A percentile compares a stretch with the other conserved stretches of the same genome.
phyloP scores from a whole-genome alignment of 2,797 vertebrate genomes.

The Dermochelys coriacea region DNA sequence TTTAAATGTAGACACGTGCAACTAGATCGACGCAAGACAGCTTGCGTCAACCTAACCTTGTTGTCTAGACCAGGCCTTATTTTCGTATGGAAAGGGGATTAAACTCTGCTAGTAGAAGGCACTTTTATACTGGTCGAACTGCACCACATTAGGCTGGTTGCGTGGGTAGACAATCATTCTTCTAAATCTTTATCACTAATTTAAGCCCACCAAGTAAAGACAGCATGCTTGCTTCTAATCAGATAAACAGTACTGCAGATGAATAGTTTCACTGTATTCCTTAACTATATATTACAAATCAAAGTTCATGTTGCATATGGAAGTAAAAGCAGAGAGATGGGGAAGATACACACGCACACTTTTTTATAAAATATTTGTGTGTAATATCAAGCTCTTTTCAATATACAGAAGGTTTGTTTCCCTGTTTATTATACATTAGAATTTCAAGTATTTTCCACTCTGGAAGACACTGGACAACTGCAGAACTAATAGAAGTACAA shows the following conservation, averaged over 20 bases:
- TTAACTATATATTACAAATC: background rate
- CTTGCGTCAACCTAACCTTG: too few species aligned
- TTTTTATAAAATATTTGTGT: background rate
- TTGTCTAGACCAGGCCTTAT: too few species aligned
- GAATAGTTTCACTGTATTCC: background rate
- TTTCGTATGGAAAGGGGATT: too few species aligned
- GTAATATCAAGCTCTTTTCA: background rate
- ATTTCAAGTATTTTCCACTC: background rate
- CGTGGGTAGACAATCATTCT: background rate
- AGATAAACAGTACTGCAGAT: background rate
- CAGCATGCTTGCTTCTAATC: background rate
- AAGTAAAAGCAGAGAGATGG: background rate
- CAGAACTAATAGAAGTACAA: background rate
- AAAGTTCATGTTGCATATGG: background rate
- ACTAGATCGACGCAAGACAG: too few species aligned
- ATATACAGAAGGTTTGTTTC: background rate
- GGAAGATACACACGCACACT: background rate
- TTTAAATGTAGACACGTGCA: too few species aligned
- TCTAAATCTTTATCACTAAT: slow-evolving; percentile 4
- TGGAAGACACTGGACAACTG: background rate
- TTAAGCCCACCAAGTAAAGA: background rate
- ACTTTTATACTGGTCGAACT: too few species aligned
- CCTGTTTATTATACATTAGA: background rate
- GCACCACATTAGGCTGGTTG: too few species aligned
- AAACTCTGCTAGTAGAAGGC: too few species aligned